A percentile compares a stretch with the other conserved stretches of the same genome.
phyloP scores from a whole-genome alignment of 2,888 invertebrate genomes.

The Unio pictorum region DNA sequence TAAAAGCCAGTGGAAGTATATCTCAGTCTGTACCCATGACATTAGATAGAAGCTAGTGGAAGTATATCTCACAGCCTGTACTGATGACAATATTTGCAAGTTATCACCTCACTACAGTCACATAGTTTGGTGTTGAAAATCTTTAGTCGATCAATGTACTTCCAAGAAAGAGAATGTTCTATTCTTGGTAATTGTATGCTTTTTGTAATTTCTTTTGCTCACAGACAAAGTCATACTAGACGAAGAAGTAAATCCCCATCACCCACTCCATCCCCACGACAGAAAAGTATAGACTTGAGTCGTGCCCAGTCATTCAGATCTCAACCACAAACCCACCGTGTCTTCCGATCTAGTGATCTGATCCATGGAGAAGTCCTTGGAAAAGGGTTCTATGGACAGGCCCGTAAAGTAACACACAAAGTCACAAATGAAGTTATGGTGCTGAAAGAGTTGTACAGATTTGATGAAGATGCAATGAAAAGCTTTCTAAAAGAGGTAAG shows the following conservation, averaged over 20 bases:
- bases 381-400: conserved; percentile 91
- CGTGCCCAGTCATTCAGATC: conserved; percentile 91
- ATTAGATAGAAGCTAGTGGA: no score
- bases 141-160: no score
- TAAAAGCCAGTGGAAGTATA: no score
- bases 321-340: conserved; percentile 79
- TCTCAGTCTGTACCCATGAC: no score
- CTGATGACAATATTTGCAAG: no score
- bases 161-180: no score
- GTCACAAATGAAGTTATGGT: conserved; percentile 95
- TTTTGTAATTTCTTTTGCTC: conserved; percentile 1
- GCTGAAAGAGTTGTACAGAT: conserved; percentile 91
- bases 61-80: no score
- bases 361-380: conserved; percentile 77
- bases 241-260: conserved; percentile 64
- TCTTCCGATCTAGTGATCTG: conserved; percentile 92
- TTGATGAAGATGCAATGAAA: conserved; percentile 94
- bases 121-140: no score
- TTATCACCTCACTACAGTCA: no score
- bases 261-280: conserved; percentile 52
- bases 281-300: conserved; percentile 75
- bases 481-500: conserved; percentile 94
- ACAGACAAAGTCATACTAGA: conserved; percentile 56
- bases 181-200: not conserved
- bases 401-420: conserved; percentile 85